Percentiles rank a stretch among this genome's conserved stretches.
Evolutionary conservation across 2,113 vertebrate species (phyloP).

Genomic region (Pseudorectes ferrugineus): DNA sequence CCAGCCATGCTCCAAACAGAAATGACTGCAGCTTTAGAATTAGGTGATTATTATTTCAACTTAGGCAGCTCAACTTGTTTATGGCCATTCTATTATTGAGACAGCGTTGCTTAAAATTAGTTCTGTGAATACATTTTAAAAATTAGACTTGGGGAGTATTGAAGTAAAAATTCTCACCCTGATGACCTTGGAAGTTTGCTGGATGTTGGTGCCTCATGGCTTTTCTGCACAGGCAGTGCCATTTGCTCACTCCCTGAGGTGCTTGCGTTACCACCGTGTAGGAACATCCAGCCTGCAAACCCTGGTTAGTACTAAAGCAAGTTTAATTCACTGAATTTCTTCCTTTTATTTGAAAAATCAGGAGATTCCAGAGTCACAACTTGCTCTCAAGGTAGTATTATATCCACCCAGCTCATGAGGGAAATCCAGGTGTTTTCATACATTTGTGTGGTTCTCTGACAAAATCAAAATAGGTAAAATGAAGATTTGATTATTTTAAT

Average conservation of each 20-base stretch:
- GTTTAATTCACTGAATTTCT: not conserved
- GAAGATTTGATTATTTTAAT: not conserved
- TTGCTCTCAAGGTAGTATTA: not conserved
- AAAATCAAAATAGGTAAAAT: not conserved
- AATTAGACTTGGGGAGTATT: not conserved
- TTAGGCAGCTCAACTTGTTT: not conserved
- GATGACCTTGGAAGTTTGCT: not conserved
- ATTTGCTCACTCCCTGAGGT: not conserved
- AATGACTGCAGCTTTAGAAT: not conserved
- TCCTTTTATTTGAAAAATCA: not conserved
- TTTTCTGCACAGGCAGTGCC: not conserved
- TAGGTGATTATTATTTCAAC: not conserved
- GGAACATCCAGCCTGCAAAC: not conserved
- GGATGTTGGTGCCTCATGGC: not conserved
- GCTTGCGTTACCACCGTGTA: not conserved
- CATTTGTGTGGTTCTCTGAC: not conserved
- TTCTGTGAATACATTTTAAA: not conserved
- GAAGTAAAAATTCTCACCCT: not conserved
- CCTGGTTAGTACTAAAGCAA: not conserved
- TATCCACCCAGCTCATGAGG: not conserved
- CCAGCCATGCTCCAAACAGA: not conserved
- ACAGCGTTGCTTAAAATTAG: not conserved
- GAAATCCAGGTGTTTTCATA: not conserved
- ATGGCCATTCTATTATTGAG: not conserved
- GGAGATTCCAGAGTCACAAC: not conserved